Evolutionary conservation across 2,888 invertebrate species (phyloP).

Genomic region (Lepidonotus clava): DNA sequence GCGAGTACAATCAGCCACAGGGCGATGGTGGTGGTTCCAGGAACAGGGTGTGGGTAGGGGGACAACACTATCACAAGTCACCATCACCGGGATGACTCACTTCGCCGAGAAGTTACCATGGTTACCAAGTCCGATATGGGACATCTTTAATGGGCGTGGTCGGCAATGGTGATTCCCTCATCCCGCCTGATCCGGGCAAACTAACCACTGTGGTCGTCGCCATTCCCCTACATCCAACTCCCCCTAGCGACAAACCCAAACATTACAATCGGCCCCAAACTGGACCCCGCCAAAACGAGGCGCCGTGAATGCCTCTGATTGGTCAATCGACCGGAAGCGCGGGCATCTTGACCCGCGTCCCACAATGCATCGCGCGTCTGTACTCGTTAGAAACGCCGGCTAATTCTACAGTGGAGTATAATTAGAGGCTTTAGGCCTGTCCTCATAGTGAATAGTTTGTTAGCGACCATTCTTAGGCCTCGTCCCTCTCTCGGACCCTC

Average conservation of each 20-base stretch:
- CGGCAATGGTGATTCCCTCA: background rate
- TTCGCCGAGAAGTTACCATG: background rate
- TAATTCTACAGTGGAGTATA: background rate
- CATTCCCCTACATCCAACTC: too few species aligned
- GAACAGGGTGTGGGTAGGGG: background rate
- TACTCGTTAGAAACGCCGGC: constrained; percentile 3
- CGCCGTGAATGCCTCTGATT: constrained; percentile 28
- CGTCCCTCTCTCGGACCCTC: background rate
- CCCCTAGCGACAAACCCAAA: too few species aligned
- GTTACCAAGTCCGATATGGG: background rate
- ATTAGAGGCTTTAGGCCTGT: background rate
- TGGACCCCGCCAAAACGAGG: background rate
- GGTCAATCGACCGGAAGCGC: constrained; percentile 30
- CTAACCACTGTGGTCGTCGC: constrained; percentile 23
- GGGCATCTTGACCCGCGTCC: constrained; percentile 6
- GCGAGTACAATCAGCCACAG: background rate
- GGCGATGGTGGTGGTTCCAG: background rate
- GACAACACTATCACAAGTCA: background rate
- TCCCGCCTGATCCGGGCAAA: background rate
- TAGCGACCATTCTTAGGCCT: constrained; percentile 5
- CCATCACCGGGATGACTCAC: constrained; percentile 8
- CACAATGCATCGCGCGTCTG: background rate
- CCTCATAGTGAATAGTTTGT: constrained; percentile 17
- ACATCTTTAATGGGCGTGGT: background rate
- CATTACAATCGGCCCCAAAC: background rate